Evolutionary conservation across 2,113 vertebrate genomes (phyloP).

Genomic region (Sakesphorus luctuosus): DNA sequence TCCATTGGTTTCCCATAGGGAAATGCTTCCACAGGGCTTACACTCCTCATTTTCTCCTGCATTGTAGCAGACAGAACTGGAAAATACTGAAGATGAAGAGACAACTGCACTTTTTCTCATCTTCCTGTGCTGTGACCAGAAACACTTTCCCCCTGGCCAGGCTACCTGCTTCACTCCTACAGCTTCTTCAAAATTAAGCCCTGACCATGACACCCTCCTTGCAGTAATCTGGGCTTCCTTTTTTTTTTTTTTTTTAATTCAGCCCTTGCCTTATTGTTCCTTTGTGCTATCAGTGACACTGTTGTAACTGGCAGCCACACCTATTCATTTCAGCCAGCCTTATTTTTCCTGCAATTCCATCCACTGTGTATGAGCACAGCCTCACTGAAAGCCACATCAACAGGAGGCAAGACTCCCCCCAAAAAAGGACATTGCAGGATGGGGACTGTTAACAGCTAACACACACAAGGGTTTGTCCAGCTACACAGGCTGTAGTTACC

Average conservation of each 20-base stretch:
- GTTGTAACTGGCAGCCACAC: background rate
- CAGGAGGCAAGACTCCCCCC: background rate
- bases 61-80: background rate
- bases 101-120: background rate
- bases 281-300: background rate
- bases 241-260: background rate
- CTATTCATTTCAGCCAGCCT: background rate
- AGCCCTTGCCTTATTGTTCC: background rate
- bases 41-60: background rate
- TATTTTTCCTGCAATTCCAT: background rate
- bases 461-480: background rate
- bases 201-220: background rate
- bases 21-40: background rate
- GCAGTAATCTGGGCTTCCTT: background rate
- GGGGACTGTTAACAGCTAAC: background rate
- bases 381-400: background rate
- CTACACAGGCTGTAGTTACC: background rate
- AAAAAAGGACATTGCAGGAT: rapidly evolving
- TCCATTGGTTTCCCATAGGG: background rate
- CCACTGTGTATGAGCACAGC: background rate
- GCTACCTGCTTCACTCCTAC: background rate
- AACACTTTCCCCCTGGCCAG: background rate
- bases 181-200: background rate
- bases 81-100: background rate
- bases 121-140: background rate